phyloP scores from a whole-genome alignment of 2,797 vertebrate species.

The Bradypodion pumilum region DNA sequence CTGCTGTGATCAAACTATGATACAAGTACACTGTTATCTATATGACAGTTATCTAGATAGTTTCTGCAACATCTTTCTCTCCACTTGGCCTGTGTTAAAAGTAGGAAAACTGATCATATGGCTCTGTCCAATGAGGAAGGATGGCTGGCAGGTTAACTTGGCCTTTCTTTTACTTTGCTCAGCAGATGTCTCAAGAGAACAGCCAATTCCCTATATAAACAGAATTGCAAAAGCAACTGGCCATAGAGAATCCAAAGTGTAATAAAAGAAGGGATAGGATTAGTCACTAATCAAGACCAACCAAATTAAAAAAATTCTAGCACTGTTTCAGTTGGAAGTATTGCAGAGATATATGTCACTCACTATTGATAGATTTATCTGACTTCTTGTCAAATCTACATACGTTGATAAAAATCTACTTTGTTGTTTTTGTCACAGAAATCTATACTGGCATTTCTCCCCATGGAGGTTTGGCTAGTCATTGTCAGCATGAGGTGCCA shows the following conservation, averaged over 20 bases:
- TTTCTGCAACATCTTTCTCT: background rate
- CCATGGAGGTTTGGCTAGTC: conserved; percentile 82
- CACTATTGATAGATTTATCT: conserved; percentile 79
- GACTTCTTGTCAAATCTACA: conserved; percentile 81
- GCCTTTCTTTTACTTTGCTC: conserved; percentile 14
- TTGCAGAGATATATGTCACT: conserved; percentile 74
- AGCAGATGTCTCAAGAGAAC: conserved; percentile 30
- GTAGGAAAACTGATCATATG: background rate
- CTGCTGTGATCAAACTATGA: background rate
- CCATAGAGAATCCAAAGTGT: conserved; percentile 7
- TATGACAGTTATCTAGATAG: background rate
- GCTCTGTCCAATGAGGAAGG: background rate
- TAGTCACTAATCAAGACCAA: conserved; percentile 55
- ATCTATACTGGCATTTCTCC: conserved; percentile 79
- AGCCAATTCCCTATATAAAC: conserved; percentile 22
- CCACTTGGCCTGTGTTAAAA: conserved; percentile 7
- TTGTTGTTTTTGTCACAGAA: conserved; percentile 82
- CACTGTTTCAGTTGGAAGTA: conserved; percentile 75
- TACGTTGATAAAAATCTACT: conserved; percentile 84
- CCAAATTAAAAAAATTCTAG: conserved; percentile 73
- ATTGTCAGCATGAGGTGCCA: conserved; percentile 79
- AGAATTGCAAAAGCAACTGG: conserved; percentile 19
- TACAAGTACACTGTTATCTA: background rate
- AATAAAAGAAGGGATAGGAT: conserved; percentile 58
- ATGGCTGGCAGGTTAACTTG: background rate